A percentile compares a stretch with the other conserved stretches of the same genome.
These are phyloP conservation scores for Stomatorhinus walkeri DNA, from an alignment of 2,797 vertebrate genomes.

Conservation along the genomic window DNA sequence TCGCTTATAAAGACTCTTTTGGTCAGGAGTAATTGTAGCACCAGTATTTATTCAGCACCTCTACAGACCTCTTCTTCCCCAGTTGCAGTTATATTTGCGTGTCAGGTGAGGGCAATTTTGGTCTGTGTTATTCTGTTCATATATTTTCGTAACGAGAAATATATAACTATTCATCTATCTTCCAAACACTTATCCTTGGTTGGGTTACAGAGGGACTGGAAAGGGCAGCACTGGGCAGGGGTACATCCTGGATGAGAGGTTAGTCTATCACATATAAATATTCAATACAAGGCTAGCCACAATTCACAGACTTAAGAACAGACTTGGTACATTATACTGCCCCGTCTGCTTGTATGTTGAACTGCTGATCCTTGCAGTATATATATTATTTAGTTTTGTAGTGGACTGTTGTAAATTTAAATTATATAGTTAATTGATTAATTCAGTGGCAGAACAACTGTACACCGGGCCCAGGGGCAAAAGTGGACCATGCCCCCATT, in stretches of 20 bases:
- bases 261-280: neutral
- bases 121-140: neutral
- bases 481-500: neutral
- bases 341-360: neutral
- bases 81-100: neutral
- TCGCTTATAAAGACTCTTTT: neutral
- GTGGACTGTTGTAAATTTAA: neutral
- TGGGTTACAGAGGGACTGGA: neutral
- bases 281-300: neutral
- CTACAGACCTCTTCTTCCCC: neutral
- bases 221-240: neutral
- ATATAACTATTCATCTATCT: neutral
- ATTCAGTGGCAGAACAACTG: neutral
- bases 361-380: neutral
- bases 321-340: neutral
- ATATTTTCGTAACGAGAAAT: constrained; percentile 2
- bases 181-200: neutral
- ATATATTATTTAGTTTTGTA: neutral
- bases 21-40: neutral
- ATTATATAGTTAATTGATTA: neutral
- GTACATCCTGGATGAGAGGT: neutral
- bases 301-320: neutral
- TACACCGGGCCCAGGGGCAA: neutral
- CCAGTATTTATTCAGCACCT: neutral
- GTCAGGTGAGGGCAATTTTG: neutral